Evolutionary conservation across 1,140 invertebrate genomes (phyloP).

Genomic region (Calliopsis andreniformis): DNA sequence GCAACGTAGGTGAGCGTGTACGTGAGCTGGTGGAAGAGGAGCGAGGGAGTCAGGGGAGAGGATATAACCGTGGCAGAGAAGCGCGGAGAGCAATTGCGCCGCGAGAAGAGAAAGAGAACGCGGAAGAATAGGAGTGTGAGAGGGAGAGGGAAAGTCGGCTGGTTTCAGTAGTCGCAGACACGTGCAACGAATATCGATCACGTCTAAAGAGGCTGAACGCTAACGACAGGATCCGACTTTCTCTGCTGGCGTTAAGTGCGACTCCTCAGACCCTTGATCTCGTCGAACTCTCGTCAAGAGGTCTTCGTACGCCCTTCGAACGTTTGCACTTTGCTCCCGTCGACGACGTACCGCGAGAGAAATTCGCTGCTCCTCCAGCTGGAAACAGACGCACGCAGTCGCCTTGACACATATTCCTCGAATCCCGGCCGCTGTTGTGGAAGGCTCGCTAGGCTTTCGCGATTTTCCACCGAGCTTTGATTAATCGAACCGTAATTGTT

Average conservation of each 20-base stretch:
- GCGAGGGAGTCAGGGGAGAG: not conserved
- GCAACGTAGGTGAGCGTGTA: not conserved
- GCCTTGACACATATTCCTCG: slow-evolving; percentile 6
- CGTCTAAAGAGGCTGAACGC: slow-evolving; percentile 64
- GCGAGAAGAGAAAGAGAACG: not conserved
- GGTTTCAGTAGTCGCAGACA: slow-evolving; percentile 54
- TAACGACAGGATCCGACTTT: slow-evolving; percentile 38
- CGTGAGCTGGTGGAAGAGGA: not conserved
- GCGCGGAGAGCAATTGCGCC: not conserved
- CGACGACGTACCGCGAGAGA: not conserved
- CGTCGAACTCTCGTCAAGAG: too few relatives aligned
- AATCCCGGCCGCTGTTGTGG: too few relatives aligned
- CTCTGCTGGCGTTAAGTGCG: slow-evolving; percentile 4
- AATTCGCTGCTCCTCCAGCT: not conserved
- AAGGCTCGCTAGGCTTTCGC: too few relatives aligned
- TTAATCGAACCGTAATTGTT: too few relatives aligned
- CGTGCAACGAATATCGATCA: slow-evolving; percentile 70
- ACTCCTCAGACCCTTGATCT: not conserved
- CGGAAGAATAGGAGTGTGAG: not conserved
- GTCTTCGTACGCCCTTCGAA: too few relatives aligned
- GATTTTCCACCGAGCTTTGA: too few relatives aligned
- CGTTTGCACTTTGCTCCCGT: too few relatives aligned
- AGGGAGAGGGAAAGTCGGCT: slow-evolving; percentile 23
- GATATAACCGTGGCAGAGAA: too few relatives aligned
- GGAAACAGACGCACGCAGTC: not conserved